Percentiles rank a stretch among this genome's conserved stretches.
These are phyloP conservation scores for Oophaga pumilio DNA, from an alignment of 2,113 vertebrate species.

Conservation along the genomic window DNA sequence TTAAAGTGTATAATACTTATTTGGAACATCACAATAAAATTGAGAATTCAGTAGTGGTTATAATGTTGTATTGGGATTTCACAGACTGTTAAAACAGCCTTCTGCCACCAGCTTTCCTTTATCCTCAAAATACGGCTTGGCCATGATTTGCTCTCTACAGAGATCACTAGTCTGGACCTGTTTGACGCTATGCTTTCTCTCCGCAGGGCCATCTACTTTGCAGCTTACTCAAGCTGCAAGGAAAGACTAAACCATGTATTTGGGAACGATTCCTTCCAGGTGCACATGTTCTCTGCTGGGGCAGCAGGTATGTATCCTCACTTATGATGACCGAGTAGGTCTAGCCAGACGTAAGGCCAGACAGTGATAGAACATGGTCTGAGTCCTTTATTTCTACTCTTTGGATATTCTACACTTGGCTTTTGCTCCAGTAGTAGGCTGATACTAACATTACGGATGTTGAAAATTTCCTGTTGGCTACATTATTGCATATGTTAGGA, in stretches of 20 bases:
- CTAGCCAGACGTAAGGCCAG: background rate
- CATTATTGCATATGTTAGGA: too few species aligned
- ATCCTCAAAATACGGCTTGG: background rate
- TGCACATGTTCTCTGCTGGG: constrained; percentile 95
- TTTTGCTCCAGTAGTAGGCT: too few species aligned
- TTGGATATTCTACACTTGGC: too few species aligned
- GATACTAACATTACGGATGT: too few species aligned
- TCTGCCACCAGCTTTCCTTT: background rate
- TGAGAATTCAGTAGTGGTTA: too few species aligned
- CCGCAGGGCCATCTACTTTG: constrained; percentile 96
- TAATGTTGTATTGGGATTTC: too few species aligned
- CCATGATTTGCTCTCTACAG: too few species aligned
- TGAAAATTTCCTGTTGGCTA: too few species aligned
- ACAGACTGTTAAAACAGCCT: too few species aligned
- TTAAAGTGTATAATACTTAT: too few species aligned
- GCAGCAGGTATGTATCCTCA: constrained; percentile 86
- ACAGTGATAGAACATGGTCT: background rate
- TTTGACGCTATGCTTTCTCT: background rate
- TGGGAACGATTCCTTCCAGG: constrained; percentile 89
- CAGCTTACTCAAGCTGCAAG: constrained; percentile 94
- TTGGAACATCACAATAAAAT: too few species aligned
- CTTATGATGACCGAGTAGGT: constrained; percentile 50
- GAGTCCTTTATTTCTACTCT: too few species aligned
- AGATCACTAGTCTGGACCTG: background rate
- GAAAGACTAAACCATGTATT: constrained; percentile 88